Conservation (phyloP, 2,797 vertebrate species). For the Steatocranus sp. region DNA sequence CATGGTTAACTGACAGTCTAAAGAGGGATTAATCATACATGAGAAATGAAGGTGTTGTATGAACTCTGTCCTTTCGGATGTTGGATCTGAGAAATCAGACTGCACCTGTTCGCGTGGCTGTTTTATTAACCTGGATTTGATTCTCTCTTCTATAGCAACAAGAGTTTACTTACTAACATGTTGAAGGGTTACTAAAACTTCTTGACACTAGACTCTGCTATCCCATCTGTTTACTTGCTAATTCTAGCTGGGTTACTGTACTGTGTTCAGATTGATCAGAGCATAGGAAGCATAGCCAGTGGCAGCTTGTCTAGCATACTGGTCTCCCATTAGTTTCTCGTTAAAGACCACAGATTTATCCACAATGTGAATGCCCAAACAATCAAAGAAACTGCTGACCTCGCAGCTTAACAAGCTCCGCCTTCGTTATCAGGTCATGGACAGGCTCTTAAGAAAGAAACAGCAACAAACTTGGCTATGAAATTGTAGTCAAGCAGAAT, state of each 20-base stretch:
- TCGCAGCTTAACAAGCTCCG: not conserved
- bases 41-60: not conserved
- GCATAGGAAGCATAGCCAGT: not conserved
- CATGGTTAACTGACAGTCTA: not conserved
- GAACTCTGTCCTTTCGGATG: no score
- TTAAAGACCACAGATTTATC: not conserved
- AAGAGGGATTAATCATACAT: not conserved
- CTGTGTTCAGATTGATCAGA: not conserved
- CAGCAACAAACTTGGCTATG: not conserved
- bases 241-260: not conserved
- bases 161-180: not conserved
- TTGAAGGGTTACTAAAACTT: not conserved
- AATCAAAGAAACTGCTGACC: not conserved
- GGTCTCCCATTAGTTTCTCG: not conserved
- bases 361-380: not conserved
- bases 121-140: not conserved
- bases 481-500: not conserved
- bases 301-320: not conserved
- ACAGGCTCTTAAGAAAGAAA: not conserved
- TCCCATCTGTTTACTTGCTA: not conserved
- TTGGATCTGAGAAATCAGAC: not conserved
- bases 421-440: not conserved
- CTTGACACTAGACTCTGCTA: not conserved
- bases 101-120: not conserved
- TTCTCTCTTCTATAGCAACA: not conserved